phyloP scores from a whole-genome alignment of 2,113 vertebrate genomes.

The Procavia capensis region DNA sequence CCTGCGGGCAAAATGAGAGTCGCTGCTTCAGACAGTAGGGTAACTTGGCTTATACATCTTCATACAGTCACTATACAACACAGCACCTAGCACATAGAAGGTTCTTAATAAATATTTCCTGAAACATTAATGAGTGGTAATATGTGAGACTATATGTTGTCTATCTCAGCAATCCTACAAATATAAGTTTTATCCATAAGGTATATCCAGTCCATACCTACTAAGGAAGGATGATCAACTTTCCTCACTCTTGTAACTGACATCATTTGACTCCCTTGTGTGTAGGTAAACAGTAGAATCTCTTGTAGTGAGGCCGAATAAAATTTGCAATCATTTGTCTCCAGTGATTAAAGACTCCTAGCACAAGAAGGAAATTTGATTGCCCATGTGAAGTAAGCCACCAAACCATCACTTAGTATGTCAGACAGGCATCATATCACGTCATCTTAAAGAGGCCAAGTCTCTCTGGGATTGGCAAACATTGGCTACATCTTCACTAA shows the following conservation, averaged over 20 bases:
- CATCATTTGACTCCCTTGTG: background rate
- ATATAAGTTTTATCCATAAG: background rate
- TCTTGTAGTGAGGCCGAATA: background rate
- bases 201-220: background rate
- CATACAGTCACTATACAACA: background rate
- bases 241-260: background rate
- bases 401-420: background rate
- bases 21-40: background rate
- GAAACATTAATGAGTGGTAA: background rate
- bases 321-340: background rate
- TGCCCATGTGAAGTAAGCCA: background rate
- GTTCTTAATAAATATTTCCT: background rate
- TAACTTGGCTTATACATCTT: background rate
- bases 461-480: background rate
- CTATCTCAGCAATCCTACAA: background rate
- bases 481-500: background rate
- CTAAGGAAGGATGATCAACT: background rate
- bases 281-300: background rate
- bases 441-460: background rate
- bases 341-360: background rate
- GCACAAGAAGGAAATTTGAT: background rate
- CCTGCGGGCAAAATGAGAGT: background rate
- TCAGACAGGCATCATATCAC: slow-evolving; percentile 33
- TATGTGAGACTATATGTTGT: background rate
- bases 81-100: background rate